phyloP scores from a whole-genome alignment of 2,888 invertebrate genomes.

The Dryomyza anilis region DNA sequence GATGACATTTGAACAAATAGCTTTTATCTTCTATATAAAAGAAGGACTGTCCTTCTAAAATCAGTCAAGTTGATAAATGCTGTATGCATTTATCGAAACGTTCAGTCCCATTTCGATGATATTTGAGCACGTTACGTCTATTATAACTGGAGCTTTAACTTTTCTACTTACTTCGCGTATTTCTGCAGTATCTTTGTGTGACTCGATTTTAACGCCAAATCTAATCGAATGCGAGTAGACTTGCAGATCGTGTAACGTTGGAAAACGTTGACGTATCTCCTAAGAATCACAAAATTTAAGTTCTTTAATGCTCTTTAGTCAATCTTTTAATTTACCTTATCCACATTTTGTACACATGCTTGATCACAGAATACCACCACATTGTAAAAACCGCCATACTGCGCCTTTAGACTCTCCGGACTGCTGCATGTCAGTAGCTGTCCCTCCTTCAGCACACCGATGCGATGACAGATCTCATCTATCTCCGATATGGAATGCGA shows the following conservation, averaged over 20 bases:
- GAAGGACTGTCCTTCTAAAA: too few relatives aligned
- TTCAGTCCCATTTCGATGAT: too few relatives aligned
- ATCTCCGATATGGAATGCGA: conserved; percentile 61
- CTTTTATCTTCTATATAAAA: too few relatives aligned
- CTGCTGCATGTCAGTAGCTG: conserved; percentile 56
- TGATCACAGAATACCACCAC: conserved; percentile 56
- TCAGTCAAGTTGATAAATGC: too few relatives aligned
- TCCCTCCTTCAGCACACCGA: conserved; percentile 58
- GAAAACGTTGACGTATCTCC: conserved; percentile 47
- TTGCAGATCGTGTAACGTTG: conserved; percentile 50
- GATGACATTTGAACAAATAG: too few relatives aligned
- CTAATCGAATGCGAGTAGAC: conserved; percentile 54
- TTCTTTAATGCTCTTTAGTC: neutral
- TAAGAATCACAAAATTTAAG: conserved; percentile 30
- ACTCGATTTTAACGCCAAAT: conserved; percentile 50
- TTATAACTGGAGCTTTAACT: neutral
- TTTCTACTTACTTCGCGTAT: conserved; percentile 24
- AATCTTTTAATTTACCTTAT: conserved; percentile 39
- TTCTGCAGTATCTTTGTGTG: conserved; percentile 26
- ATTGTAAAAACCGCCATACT: conserved; percentile 57
- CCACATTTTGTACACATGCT: conserved; percentile 43
- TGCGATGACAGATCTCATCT: conserved; percentile 59
- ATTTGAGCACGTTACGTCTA: too few relatives aligned
- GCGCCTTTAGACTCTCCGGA: conserved; percentile 51
- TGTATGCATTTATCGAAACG: too few relatives aligned